Base-by-base conservation (phyloP, 2,888 invertebrate genomes). In the Calliphora vomitoria region DNA sequence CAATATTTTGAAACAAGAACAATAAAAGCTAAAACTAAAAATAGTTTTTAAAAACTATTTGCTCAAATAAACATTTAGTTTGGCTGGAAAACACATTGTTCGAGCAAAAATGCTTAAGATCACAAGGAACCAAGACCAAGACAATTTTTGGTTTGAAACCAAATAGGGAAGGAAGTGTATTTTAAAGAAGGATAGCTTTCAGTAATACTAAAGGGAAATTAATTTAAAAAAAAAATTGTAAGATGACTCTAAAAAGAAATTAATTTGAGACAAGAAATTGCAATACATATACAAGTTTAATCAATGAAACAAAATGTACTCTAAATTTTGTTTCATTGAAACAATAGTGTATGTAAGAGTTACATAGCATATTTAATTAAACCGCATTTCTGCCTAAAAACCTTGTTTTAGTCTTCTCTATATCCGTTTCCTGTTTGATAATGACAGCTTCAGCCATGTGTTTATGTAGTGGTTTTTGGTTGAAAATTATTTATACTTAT, bases 1-100 rank as follows among this genome's bases (percentile, higher is more conserved):
- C n/a, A n/a, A n/a, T n/a, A n/a, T 78, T 47, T 68, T 50, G 4
- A 4, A 50, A n/a, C 10, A 58, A 38, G 5, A 53, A 25, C 10
- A 66, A 55, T 8, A 41, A 72, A 66, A 74, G 13, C 25, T 47
- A 18, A 66, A 82, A 11, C 31, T 50, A 18, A 18, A 78, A 78
- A 55, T 72, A 78, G 71, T 83, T 83, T 74, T 64, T 31, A 10
- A 66, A 72, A 84, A 84, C 72, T 84, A 79, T 84, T 84, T 84
- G 38, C 72, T 50, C 58, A 64, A 79, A 71, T 58, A 79, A 79
- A 84, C 72, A 84, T 79, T 84, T 79, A 25, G 66, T 66, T 79
- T 72, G 44, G 44, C n/a, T 79, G 47, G 66, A 79, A 50, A 58
- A 55, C 44, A 66, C 64, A 35, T 3, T 50, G 13, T 44, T 44